Evolutionary conservation across 2,888 invertebrate genomes (phyloP).

Genomic region (Sarcophaga carnaria): DNA sequence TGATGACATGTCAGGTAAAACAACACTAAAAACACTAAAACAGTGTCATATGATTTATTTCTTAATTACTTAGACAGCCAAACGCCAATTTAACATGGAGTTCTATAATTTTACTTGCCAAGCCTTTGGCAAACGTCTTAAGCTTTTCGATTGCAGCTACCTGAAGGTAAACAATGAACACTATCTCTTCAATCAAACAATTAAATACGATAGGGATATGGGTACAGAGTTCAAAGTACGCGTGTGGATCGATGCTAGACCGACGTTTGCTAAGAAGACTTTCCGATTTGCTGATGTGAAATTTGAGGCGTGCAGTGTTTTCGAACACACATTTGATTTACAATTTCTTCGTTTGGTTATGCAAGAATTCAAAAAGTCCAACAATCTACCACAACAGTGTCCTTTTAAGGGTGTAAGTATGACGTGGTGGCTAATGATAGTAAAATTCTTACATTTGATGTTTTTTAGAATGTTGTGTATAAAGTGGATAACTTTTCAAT

Average conservation of each 20-base stretch:
- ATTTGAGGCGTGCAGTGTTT: neutral
- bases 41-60: no score
- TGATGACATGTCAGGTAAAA: no score
- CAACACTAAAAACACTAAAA: no score
- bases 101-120: neutral
- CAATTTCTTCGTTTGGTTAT: neutral
- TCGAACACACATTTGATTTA: neutral
- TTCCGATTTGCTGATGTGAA: neutral
- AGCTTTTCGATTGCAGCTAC: neutral
- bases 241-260: neutral
- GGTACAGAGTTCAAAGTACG: neutral
- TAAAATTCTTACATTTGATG: neutral
- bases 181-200: neutral
- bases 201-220: neutral
- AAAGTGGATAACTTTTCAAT: neutral
- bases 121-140: neutral
- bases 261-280: neutral
- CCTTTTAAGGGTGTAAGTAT: neutral
- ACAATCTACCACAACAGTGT: neutral
- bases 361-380: neutral
- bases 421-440: neutral
- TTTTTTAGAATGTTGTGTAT: neutral
- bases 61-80: neutral
- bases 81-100: neutral
- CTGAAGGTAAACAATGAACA: neutral